Evolutionary conservation across 2,888 invertebrate genomes (phyloP).

Genomic region (Saturnia pavonia): DNA sequence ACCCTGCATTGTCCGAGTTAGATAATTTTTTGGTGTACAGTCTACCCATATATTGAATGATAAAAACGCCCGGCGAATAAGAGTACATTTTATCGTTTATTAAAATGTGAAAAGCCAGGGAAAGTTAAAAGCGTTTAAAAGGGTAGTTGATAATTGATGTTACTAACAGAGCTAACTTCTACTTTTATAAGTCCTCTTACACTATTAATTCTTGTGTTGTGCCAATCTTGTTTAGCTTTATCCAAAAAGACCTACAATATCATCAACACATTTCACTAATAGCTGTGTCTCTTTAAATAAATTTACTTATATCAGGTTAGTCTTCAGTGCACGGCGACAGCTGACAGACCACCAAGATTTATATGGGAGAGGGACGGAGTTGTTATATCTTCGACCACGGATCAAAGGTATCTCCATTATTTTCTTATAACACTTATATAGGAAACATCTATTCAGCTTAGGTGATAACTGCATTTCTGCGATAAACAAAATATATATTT

Average conservation of each 20-base stretch:
- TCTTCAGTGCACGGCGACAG: conserved; percentile 67
- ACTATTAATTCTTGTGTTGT: not conserved
- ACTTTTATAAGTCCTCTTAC: not conserved
- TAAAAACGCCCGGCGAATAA: not conserved
- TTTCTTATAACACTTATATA: not conserved
- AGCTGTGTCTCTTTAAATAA: not conserved
- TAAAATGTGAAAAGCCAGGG: too few species aligned
- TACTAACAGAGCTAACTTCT: too few species aligned
- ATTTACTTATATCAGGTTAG: conserved; percentile 53
- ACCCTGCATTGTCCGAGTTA: not conserved
- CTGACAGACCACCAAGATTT: conserved; percentile 66
- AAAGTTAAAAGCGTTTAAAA: too few species aligned
- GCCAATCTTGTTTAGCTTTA: not conserved
- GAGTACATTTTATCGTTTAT: not conserved
- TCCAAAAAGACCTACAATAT: not conserved
- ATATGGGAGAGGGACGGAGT: conserved; percentile 75
- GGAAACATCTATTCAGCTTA: not conserved
- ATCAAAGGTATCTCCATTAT: conserved; percentile 55
- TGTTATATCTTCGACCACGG: conserved; percentile 68
- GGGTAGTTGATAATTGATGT: too few species aligned
- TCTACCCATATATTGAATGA: not conserved
- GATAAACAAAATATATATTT: not conserved
- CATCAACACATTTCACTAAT: not conserved
- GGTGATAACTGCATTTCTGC: not conserved
- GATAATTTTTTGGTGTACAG: not conserved